Base-by-base conservation (phyloP, 64 coral and sea anemone genomes). In the Trachythela sp. region DNA sequence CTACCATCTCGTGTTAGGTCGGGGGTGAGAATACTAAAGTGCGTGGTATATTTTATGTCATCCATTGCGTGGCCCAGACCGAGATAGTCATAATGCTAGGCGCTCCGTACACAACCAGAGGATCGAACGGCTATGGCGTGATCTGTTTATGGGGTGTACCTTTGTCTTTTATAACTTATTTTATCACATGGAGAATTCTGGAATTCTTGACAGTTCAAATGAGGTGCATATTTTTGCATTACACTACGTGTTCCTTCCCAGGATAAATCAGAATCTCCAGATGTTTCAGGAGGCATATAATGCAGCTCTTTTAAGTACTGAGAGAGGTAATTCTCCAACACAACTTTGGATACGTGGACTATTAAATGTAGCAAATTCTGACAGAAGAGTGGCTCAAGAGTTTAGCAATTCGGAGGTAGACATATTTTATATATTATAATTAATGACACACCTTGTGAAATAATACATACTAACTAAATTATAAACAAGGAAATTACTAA, bases 281-380 rank as follows among this genome's bases (percentile, higher is more conserved):
- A 90, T 83, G 32, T 90, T 90, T 40, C 77, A 90, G 60, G 89
- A 90, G 48, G 89, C 89, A 59, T 90, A 90, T 56, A 90, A 90
- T 64, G 58, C 52, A 31, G 89, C 89, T 90, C 89, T 48, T 54
- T 90, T 90, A 90, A 90, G 49, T 77, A 90, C 89, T 45, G 89
- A 91, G 84, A 85, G 30, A 30, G 89, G 89, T 2, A n/a, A 50
- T 60, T 91, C 89, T 48, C 54, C 84, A 85, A 91, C 56, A 51
- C 89, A 91, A 52, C 89, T 91, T 91, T 91, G 89, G 89, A 91
- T 91, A 68, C 84, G 83, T 85, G 84, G 89, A 68, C 84, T 91
- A 39, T 91, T 91, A 84, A 37, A 42, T 48, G 54, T 86, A 41
- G 64, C 89, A 85, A 40, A 85, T 32, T 91, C 56, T 58, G 49